Percentiles rank a stretch among this genome's conserved stretches.
These are phyloP conservation scores for Alitta virens DNA, from an alignment of 2,888 invertebrate species.

Conservation along the genomic window DNA sequence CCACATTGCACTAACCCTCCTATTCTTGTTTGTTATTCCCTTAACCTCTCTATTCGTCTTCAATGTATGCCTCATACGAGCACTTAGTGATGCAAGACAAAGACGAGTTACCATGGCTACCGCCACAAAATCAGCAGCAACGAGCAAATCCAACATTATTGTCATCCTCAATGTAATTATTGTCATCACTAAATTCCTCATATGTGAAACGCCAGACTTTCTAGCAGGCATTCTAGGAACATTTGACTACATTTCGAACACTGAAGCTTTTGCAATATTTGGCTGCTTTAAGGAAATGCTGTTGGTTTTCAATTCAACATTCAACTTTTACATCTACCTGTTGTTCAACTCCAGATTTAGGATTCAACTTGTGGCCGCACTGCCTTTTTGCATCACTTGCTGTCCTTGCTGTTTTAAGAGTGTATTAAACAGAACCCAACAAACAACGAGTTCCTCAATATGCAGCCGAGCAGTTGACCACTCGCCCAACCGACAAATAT, in stretches of 20 bases:
- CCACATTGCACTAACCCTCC: conserved; percentile 16
- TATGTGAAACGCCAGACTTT: conserved; percentile 22
- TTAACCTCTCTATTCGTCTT: conserved; percentile 6
- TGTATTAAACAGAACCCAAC: no score
- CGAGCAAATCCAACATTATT: background rate
- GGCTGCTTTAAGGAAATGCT: conserved; percentile 18
- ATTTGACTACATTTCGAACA: background rate
- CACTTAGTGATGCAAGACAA: background rate
- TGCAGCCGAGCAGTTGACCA: no score
- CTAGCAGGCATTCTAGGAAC: conserved; percentile 14
- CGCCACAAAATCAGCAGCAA: background rate
- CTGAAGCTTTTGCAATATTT: conserved; percentile 6
- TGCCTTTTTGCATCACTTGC: background rate
- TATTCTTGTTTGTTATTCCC: conserved; percentile 17
- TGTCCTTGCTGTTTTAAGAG: no score
- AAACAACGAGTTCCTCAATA: no score
- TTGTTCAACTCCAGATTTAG: conserved; percentile 17
- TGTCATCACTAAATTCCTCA: conserved; percentile 18
- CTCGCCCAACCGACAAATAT: no score
- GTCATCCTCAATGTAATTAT: conserved; percentile 17
- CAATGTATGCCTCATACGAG: conserved; percentile 10
- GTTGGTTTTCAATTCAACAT: conserved; percentile 19
- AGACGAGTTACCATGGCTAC: background rate
- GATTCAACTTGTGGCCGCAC: background rate
- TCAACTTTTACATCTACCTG: conserved; percentile 21